A percentile compares a stretch with the other conserved stretches of the same genome.
phyloP scores from a whole-genome alignment of 2,113 vertebrate genomes.

The Nansenia antarctica region DNA sequence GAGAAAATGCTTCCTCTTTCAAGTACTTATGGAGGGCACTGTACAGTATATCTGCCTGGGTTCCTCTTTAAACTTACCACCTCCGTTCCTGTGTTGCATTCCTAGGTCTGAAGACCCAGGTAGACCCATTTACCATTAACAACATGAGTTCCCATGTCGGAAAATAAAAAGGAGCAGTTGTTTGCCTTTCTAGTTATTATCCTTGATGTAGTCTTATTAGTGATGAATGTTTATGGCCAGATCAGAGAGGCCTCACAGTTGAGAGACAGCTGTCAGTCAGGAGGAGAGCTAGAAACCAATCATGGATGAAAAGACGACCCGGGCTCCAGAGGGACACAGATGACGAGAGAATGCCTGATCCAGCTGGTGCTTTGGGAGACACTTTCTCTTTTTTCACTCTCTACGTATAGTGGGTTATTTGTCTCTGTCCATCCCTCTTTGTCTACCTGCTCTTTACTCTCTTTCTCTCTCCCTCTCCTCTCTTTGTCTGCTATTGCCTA shows the following conservation, averaged over 20 bases:
- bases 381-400: background rate
- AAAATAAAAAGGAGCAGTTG: too few species aligned
- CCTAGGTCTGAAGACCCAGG: too few species aligned
- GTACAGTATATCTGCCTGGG: too few species aligned
- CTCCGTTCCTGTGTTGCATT: background rate
- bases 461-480: background rate
- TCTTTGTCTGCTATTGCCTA: background rate
- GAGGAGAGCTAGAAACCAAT: background rate
- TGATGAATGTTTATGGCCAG: background rate
- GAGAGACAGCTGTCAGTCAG: background rate
- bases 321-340: background rate
- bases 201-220: background rate
- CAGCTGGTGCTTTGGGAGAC: background rate
- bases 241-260: background rate
- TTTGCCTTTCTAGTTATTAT: background rate
- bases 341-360: background rate
- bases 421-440: background rate
- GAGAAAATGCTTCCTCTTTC: too few species aligned
- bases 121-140: too few species aligned
- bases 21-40: too few species aligned
- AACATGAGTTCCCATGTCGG: too few species aligned
- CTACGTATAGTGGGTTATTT: too few species aligned
- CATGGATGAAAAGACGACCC: background rate
- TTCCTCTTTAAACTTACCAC: too few species aligned
- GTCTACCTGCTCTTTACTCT: too few species aligned